Evolutionary conservation across 1,140 invertebrate genomes (phyloP).

Genomic region (Lasioglossum baleicum): DNA sequence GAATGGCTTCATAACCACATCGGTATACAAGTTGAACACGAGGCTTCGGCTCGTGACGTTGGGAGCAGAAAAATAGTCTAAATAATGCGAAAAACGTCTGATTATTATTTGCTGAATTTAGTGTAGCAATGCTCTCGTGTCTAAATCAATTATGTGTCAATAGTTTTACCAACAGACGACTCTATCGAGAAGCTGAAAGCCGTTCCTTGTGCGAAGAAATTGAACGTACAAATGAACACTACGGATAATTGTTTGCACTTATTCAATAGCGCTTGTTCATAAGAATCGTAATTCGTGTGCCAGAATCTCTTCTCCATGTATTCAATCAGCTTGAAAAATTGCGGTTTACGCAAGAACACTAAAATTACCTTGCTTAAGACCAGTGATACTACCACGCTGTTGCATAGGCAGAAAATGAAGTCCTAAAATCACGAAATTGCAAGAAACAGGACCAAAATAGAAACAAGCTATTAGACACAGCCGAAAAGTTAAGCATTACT

Average conservation of each 20-base stretch:
- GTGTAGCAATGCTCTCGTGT: no score
- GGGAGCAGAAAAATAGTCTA: no score
- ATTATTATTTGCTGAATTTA: no score
- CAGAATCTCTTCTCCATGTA: constrained; percentile 55
- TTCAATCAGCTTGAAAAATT: constrained; percentile 35
- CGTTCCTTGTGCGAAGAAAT: constrained; percentile 18
- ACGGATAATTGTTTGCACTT: constrained; percentile 22
- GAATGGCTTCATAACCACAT: no score
- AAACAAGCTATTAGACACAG: no score
- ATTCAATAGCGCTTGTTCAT: constrained; percentile 15
- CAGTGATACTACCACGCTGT: constrained; percentile 10
- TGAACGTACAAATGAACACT: constrained; percentile 40
- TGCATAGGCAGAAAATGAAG: constrained; percentile 31
- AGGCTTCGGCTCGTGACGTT: no score
- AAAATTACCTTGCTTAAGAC: constrained; percentile 29
- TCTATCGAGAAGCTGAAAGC: constrained; percentile 38
- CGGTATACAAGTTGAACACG: no score
- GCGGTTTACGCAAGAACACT: not conserved
- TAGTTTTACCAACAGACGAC: constrained; percentile 48
- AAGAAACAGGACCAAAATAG: not conserved
- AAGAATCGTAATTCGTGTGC: constrained; percentile 40
- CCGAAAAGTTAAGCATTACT: no score
- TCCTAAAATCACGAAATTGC: constrained; percentile 36
- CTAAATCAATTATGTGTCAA: not conserved
- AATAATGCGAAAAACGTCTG: no score